Percentiles rank a stretch among this genome's conserved stretches.
Evolutionary conservation across 1,140 invertebrate genomes (phyloP).

Genomic region (Psilanteris sp.): DNA sequence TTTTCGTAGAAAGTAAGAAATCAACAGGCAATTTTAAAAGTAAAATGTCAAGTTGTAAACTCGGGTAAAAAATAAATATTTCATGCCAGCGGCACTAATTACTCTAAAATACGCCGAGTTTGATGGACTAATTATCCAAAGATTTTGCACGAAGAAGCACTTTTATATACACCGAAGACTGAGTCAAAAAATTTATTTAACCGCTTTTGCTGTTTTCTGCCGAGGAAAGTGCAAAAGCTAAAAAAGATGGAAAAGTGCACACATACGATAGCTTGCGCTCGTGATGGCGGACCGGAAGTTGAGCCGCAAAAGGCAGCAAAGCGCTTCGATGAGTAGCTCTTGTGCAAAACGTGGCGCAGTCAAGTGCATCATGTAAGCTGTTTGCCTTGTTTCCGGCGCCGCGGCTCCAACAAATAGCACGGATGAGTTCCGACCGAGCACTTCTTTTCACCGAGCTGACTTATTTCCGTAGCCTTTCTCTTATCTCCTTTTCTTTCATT

Average conservation of each 20-base stretch:
- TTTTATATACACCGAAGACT: slow-evolving; percentile 21
- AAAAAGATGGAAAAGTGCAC: slow-evolving; percentile 17
- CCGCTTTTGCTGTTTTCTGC: slow-evolving; percentile 5
- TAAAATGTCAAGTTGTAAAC: slow-evolving; percentile 9
- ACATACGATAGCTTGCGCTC: slow-evolving; percentile 27
- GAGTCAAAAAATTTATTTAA: slow-evolving; percentile 19
- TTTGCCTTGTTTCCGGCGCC: slow-evolving; percentile 65
- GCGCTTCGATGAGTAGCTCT: slow-evolving; percentile 44
- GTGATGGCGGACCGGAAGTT: slow-evolving; percentile 43
- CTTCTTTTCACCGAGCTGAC: slow-evolving; percentile 42
- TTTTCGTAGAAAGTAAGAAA: slow-evolving; percentile 26
- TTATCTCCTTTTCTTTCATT: slow-evolving; percentile 23
- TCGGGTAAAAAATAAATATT: slow-evolving; percentile 14
- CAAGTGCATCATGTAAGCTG: slow-evolving; percentile 64
- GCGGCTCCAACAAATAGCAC: slow-evolving; percentile 57
- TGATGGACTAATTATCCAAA: slow-evolving; percentile 51
- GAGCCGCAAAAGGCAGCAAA: slow-evolving; percentile 45
- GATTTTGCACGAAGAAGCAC: slow-evolving; percentile 22
- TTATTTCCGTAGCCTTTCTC: slow-evolving; percentile 26
- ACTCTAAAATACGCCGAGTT: slow-evolving; percentile 29
- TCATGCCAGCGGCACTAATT: slow-evolving; percentile 38
- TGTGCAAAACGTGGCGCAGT: slow-evolving; percentile 50
- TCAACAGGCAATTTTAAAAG: slow-evolving; percentile 31
- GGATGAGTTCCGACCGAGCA: slow-evolving; percentile 41
- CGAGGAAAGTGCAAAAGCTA: slow-evolving; percentile 1